phyloP scores from a whole-genome alignment of 2,797 vertebrate genomes.

The Muscicapa striata region DNA sequence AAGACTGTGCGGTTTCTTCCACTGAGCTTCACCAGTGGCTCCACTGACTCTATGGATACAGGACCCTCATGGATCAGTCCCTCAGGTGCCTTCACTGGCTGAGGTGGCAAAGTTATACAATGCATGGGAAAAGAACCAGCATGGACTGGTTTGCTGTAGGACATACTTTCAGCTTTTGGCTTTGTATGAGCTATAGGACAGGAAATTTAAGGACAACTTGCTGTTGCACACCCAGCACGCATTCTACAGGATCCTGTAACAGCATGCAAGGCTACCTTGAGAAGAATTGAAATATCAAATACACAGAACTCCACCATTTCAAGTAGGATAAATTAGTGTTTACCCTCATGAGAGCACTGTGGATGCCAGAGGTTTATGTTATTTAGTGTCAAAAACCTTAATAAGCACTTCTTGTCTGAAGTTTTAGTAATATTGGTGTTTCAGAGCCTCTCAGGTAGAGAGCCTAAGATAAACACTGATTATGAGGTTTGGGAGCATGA shows the following conservation, averaged over 20 bases:
- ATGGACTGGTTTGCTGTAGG: not conserved
- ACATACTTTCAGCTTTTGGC: not conserved
- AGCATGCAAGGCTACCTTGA: fast-evolving
- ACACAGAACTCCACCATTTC: not conserved
- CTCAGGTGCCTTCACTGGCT: not conserved
- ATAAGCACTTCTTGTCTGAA: not conserved
- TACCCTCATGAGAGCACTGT: not conserved
- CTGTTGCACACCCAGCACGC: not conserved
- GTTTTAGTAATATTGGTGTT: not conserved
- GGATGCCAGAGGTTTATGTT: not conserved
- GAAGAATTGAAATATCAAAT: not conserved
- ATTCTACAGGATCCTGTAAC: not conserved
- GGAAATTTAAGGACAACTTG: not conserved
- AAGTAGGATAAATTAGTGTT: not conserved
- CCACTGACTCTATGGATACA: fast-evolving
- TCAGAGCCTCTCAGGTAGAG: not conserved
- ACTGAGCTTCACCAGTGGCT: not conserved
- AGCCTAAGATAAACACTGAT: not conserved
- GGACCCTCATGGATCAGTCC: too few relatives aligned
- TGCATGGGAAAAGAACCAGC: not conserved
- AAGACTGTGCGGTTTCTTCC: not conserved
- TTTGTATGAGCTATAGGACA: not conserved
- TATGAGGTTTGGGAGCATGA: not conserved
- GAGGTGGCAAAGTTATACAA: not conserved
- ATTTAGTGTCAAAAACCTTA: not conserved